phyloP scores from a whole-genome alignment of 2,113 vertebrate genomes.

The Astur gentilis region DNA sequence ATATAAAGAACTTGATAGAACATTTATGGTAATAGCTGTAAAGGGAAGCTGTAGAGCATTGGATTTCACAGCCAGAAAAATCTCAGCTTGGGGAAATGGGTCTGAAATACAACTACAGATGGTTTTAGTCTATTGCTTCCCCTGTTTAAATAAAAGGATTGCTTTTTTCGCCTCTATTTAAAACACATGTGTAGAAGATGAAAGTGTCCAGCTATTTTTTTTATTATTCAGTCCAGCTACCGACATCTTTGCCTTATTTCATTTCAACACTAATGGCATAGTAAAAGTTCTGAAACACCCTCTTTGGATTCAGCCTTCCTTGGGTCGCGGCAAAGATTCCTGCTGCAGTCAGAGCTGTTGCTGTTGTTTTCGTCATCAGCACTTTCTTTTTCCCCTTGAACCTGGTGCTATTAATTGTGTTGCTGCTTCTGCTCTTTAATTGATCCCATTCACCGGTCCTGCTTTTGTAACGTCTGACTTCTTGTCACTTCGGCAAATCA shows the following conservation, averaged over 20 bases:
- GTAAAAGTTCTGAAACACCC: constrained; percentile 57
- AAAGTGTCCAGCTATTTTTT: constrained; percentile 69
- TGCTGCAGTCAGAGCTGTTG: constrained; percentile 64
- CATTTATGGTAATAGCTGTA: constrained; percentile 59
- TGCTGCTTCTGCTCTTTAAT: constrained; percentile 65
- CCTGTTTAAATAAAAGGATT: constrained; percentile 65
- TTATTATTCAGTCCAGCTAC: constrained; percentile 63
- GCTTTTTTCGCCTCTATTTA: constrained; percentile 66
- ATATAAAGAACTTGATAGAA: constrained; percentile 64
- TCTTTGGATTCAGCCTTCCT: constrained; percentile 57
- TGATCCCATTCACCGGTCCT: constrained; percentile 45
- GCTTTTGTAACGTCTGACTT: constrained; percentile 58
- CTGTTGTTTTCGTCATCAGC: constrained; percentile 66
- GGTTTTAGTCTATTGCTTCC: constrained; percentile 59
- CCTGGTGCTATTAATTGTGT: constrained; percentile 60
- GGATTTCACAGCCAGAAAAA: constrained; percentile 66
- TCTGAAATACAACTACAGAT: constrained; percentile 65
- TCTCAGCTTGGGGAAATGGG: constrained; percentile 54
- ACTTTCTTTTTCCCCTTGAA: constrained; percentile 38
- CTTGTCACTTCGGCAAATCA: constrained; percentile 57
- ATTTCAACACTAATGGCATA: constrained; percentile 53
- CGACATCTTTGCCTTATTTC: constrained; percentile 63
- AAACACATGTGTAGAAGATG: constrained; percentile 64
- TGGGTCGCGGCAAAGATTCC: constrained; percentile 52
- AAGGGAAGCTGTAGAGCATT: constrained; percentile 54